Base-by-base conservation (phyloP, 2,797 vertebrate species). In the Petrocephalus sullivani region DNA sequence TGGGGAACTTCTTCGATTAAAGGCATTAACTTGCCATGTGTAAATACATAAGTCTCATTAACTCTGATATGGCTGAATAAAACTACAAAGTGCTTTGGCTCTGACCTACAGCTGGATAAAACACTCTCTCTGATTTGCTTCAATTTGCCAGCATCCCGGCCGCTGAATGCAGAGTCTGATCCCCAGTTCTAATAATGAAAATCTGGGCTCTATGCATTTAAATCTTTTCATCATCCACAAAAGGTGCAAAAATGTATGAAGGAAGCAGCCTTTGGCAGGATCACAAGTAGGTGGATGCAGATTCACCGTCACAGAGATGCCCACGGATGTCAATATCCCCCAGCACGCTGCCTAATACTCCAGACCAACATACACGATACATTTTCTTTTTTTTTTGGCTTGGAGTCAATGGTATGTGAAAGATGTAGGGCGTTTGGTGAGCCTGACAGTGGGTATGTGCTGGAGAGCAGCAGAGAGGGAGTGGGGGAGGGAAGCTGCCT, bases 261-360 rank as follows among this genome's bases (percentile, higher is more conserved):
- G 87, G 89, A 90, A 87, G 61, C 19, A 46, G 90, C 91, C 87
- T 88, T 9, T 88, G 64, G 49, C 67, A 71, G 88, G 83, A 54
- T 49, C 46, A 90, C 88, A 53, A 19, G 37, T 28, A 37, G 19
- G 89, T 78, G 88, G 89, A 37, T 75, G 87, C 81, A 88, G 88
- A 93, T 92, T 91, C 93, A 94, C 94, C 93, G 92, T 88, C 81
- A 21, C 88, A 87, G 93, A 90, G 89, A 88, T 91, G 88, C 91
- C 89, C 87, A 67, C 92, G 91, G 91, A 94, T 94, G 93, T 92
- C 93, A 93, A 94, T 94, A 94, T 91, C 89, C 89, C 90, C 92
- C 91, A 91, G 93, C 92, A 93, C 87, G 33, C 83, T 46, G 16
- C 83, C 56, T 75, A 51, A 86, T 87, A 85, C 90, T 87, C 61